Evolutionary conservation across 2,888 invertebrate species (phyloP).

Genomic region (Pollenia labialis): DNA sequence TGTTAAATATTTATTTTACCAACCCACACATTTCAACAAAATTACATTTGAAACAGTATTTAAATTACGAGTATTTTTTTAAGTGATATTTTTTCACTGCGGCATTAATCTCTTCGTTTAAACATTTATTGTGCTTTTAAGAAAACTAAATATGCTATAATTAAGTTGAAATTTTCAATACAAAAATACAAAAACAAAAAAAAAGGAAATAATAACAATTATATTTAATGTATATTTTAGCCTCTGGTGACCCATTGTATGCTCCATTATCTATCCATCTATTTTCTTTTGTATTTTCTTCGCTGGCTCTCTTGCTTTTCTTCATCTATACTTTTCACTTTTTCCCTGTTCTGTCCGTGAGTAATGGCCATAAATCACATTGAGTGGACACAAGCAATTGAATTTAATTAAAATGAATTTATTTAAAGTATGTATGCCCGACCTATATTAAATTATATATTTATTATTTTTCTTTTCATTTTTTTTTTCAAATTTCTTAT

Average conservation of each 20-base stretch:
- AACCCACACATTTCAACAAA: background rate
- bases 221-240: slow-evolving; percentile 57
- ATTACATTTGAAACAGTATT: slow-evolving; percentile 5
- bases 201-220: slow-evolving; percentile 49
- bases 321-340: background rate
- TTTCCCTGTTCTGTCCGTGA: slow-evolving; percentile 63
- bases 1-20: slow-evolving; percentile 45
- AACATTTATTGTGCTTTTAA: slow-evolving; percentile 12
- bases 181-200: slow-evolving; percentile 1
- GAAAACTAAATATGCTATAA: background rate
- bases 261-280: slow-evolving; percentile 58
- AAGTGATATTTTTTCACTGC: slow-evolving; percentile 47
- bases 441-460: slow-evolving; percentile 73
- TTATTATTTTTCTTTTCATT: slow-evolving; percentile 32
- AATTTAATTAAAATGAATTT: slow-evolving; percentile 74
- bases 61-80: background rate
- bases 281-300: slow-evolving; percentile 36
- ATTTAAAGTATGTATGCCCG: slow-evolving; percentile 72
- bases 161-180: slow-evolving; percentile 16
- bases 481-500: no score
- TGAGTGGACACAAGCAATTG: slow-evolving; percentile 74
- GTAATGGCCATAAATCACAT: slow-evolving; percentile 73
- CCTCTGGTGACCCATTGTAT: slow-evolving; percentile 71
- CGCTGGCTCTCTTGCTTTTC: background rate
- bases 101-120: slow-evolving; percentile 28